These are phyloP conservation scores for Brachymystax lenok DNA, from an alignment of 2,797 vertebrate genomes.

Conservation along the genomic window DNA sequence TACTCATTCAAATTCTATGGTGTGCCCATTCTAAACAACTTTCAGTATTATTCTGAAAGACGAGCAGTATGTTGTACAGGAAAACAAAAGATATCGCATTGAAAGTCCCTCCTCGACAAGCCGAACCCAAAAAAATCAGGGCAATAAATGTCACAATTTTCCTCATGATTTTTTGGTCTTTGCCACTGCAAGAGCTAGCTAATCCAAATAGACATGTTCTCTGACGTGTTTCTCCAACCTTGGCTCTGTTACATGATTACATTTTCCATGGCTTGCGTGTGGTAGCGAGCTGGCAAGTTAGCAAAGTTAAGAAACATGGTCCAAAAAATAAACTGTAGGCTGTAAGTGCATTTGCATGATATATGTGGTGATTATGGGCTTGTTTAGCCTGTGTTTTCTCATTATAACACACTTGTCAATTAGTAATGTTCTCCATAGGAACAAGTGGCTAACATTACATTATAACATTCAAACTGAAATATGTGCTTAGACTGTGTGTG, in stretches of 20 bases:
- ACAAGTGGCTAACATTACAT: no score
- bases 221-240: not conserved
- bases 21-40: not conserved
- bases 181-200: not conserved
- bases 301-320: slow-evolving; percentile 12
- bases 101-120: not conserved
- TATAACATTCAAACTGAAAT: no score
- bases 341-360: slow-evolving; percentile 1
- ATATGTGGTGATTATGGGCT: not conserved
- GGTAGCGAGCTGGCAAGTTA: not conserved
- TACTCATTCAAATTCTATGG: not conserved
- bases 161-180: not conserved
- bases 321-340: not conserved
- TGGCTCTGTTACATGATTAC: not conserved
- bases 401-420: slow-evolving; percentile 3
- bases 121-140: not conserved
- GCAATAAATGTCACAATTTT: no score
- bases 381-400: not conserved
- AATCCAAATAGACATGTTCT: not conserved
- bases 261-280: not conserved
- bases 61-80: not conserved
- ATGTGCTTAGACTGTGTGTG: not conserved
- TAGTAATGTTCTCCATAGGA: no score
- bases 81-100: not conserved
- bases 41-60: not conserved